A percentile compares a stretch with the other conserved stretches of the same genome.
These are phyloP conservation scores for Pemphigus obesinymphae DNA, from an alignment of 1,140 invertebrate genomes.

Conservation along the genomic window DNA sequence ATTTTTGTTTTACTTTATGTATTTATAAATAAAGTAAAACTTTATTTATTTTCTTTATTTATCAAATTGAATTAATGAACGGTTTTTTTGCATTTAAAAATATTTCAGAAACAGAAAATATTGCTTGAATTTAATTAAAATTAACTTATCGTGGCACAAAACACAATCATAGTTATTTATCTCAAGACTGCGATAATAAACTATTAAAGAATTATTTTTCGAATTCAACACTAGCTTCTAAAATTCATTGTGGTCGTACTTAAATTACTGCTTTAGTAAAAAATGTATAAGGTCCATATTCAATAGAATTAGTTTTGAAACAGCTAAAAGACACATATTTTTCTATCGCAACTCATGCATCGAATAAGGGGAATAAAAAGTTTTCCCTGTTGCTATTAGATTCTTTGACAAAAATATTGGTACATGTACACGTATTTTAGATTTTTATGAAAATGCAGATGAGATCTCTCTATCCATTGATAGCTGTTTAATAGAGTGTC, in stretches of 20 bases:
- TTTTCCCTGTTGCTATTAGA: not conserved
- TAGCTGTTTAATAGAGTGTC: no score
- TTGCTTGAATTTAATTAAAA: not conserved
- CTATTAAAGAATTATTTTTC: not conserved
- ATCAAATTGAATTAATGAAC: no score
- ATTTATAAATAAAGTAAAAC: no score
- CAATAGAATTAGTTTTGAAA: not conserved
- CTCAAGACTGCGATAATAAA: not conserved
- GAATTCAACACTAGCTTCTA: not conserved
- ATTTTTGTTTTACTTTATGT: no score
- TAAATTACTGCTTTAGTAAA: not conserved
- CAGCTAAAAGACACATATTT: not conserved
- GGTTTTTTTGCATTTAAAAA: not conserved
- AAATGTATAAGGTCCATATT: not conserved
- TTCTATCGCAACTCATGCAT: not conserved
- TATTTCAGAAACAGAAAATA: not conserved
- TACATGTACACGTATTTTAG: not conserved
- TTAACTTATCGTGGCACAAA: not conserved
- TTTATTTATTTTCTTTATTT: no score
- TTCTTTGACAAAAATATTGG: not conserved
- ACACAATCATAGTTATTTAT: not conserved
- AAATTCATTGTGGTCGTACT: not conserved
- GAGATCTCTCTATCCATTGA: not conserved
- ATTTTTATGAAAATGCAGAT: not conserved
- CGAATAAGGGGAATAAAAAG: not conserved